phyloP scores from a whole-genome alignment of 2,113 vertebrate genomes.

The Melanerpes aurifrons region DNA sequence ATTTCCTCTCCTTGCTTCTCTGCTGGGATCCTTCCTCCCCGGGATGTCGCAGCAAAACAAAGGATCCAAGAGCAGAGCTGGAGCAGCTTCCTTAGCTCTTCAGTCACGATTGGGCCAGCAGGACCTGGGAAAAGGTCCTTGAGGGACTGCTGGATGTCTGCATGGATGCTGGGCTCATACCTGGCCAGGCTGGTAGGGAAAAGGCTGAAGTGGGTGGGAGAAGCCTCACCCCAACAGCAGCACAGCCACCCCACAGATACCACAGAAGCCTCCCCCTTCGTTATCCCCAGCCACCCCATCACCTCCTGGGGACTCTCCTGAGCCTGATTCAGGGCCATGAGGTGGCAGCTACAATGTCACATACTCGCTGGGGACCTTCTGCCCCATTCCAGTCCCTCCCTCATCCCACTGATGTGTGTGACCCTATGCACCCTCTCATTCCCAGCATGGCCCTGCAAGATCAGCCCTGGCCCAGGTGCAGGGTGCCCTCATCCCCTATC shows the following conservation, averaged over 20 bases:
- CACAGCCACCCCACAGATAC: not conserved
- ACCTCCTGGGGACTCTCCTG: not conserved
- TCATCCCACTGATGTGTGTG: rapidly evolving
- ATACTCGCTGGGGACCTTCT: not conserved
- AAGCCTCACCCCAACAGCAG: rapidly evolving
- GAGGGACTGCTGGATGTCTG: rapidly evolving
- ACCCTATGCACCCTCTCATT: rapidly evolving
- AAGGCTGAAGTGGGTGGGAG: not conserved
- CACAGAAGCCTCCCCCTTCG: not conserved
- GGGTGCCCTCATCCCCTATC: rapidly evolving
- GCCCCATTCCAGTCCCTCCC: not conserved
- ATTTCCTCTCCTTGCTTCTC: not conserved
- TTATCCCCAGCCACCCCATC: not conserved
- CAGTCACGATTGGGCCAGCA: rapidly evolving
- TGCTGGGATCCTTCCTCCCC: not conserved
- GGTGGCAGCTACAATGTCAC: not conserved
- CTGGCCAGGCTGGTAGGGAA: not conserved
- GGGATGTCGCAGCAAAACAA: not conserved
- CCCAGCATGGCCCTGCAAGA: not conserved
- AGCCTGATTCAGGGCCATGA: not conserved
- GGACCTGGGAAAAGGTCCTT: not conserved
- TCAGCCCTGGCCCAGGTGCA: not conserved
- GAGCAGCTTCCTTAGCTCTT: not conserved
- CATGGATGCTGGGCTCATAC: not conserved
- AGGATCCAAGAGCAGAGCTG: rapidly evolving